Evolutionary conservation across 2,888 invertebrate species (phyloP).

Genomic region (Agrochola lota): DNA sequence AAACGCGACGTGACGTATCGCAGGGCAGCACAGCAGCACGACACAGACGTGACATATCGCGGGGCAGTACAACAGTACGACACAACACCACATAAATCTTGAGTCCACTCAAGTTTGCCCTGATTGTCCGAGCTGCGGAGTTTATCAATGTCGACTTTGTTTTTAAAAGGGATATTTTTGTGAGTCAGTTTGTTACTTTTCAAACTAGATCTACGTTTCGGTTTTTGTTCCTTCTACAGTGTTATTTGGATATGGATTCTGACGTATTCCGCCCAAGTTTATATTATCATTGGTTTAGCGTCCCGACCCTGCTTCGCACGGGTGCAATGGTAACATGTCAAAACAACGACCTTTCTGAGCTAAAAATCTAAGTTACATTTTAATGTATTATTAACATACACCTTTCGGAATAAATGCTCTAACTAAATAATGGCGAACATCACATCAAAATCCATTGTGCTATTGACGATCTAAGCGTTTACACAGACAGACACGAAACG

Average conservation of each 20-base stretch:
- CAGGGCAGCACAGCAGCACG: slow-evolving; percentile 16
- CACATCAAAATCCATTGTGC: not conserved
- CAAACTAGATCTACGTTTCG: not conserved
- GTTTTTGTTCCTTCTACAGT: not conserved
- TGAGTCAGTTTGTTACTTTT: not conserved
- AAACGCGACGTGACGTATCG: slow-evolving; percentile 49
- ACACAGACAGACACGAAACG: not conserved
- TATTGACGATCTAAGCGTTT: not conserved
- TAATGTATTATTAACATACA: not conserved
- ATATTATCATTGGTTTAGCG: not conserved
- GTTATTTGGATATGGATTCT: not conserved
- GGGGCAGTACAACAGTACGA: slow-evolving; percentile 11
- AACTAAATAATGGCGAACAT: too few species aligned
- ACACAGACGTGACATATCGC: slow-evolving; percentile 46
- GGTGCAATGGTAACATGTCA: not conserved
- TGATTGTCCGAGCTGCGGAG: slow-evolving; percentile 22
- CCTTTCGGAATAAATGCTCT: not conserved
- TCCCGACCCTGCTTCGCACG: too few species aligned
- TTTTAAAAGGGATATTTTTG: slow-evolving; percentile 28
- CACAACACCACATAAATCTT: slow-evolving; percentile 45
- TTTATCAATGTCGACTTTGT: slow-evolving; percentile 45
- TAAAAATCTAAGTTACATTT: too few species aligned
- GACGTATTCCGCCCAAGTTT: not conserved
- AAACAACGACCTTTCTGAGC: not conserved
- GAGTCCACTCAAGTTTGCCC: slow-evolving; percentile 33